Evolutionary conservation across 2,888 invertebrate genomes (phyloP), one percentile per base, ranked within the genome.

Genomic region (Actias luna): DNA sequence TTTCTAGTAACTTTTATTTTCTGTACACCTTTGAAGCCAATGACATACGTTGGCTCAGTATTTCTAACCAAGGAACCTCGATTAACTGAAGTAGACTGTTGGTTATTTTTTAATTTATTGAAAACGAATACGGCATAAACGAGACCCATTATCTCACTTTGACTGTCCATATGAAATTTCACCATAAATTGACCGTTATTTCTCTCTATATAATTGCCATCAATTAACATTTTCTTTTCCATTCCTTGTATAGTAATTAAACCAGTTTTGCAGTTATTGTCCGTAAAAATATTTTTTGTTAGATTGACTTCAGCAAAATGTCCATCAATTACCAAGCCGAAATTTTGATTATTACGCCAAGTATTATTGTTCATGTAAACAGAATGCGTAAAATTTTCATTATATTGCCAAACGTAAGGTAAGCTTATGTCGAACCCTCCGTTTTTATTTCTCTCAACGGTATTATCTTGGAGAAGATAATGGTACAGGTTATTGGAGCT

Each of bases 401-500:
- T 97, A 78, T 98, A 98, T 75, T 98, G 96, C 98, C 98, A 98
- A 1, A 99, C 98, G 73, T 98, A 98, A 0, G 99, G 99, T 42
- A 99, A 88, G 14, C 95, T 94, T 5, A 99, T 94, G 76, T 97
- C 95, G 70, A 99, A 95, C 0, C 99, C 99, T 14, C 98, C 98
- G 31, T 94, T 94, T 65, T 93, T 93, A 78, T 99, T 99, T 69
- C 97, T 94, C 80, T 97, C 97, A 67, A 99, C 94, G 0, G 96
- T 95, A 65, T 97, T 97, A 76, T 98, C 97, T 82, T 97, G 96
- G 59, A 99, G 85, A 31, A 97, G 94, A 94, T 99, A 99, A 82
- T 99, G 98, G 93, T 98, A 99, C 0, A 99, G 93, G 89, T 99
- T 99, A 79, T 99, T 99, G 0, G 99, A 98, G 67, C 98, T 97